A percentile compares a stretch with the other conserved stretches of the same genome.
These are phyloP conservation scores for Apocheima hispidaria DNA, from an alignment of 2,888 invertebrate species.

Conservation along the genomic window DNA sequence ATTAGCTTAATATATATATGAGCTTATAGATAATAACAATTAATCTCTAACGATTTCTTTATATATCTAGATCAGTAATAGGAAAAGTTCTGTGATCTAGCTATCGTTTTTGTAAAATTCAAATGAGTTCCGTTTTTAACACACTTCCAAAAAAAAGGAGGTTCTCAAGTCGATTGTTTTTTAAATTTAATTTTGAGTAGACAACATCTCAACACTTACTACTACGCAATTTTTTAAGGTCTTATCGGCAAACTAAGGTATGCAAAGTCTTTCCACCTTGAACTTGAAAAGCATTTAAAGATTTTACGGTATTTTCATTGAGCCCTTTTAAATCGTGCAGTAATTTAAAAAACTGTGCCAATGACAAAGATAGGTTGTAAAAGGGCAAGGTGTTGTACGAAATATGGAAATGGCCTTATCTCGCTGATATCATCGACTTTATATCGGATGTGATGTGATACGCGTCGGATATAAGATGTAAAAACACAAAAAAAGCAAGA, in stretches of 20 bases:
- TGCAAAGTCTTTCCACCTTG: constrained; percentile 22
- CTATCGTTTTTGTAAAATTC: too few species aligned
- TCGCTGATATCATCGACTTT: constrained; percentile 8
- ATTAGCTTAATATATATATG: too few species aligned
- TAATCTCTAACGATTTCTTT: too few species aligned
- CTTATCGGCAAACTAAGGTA: constrained; percentile 15
- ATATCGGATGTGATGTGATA: constrained; percentile 12
- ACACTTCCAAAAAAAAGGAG: too few species aligned
- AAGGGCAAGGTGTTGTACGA: constrained; percentile 25
- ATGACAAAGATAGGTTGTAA: constrained; percentile 23
- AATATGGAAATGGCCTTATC: constrained; percentile 25
- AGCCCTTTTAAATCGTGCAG: constrained; percentile 22
- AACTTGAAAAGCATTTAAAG: constrained; percentile 18
- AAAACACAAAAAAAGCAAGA: too few species aligned
- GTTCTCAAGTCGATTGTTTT: too few species aligned
- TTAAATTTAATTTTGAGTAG: too few species aligned
- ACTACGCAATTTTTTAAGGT: constrained; percentile 11
- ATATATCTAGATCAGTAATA: too few species aligned
- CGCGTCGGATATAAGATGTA: not conserved
- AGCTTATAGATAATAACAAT: too few species aligned
- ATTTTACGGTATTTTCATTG: constrained; percentile 15
- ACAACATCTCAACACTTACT: not conserved
- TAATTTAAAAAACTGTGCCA: constrained; percentile 29
- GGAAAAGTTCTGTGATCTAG: too few species aligned
- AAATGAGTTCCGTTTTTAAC: too few species aligned